These are phyloP conservation scores for Drosophila nebulosa DNA, from an alignment of 1,140 invertebrate genomes.

Conservation along the genomic window DNA sequence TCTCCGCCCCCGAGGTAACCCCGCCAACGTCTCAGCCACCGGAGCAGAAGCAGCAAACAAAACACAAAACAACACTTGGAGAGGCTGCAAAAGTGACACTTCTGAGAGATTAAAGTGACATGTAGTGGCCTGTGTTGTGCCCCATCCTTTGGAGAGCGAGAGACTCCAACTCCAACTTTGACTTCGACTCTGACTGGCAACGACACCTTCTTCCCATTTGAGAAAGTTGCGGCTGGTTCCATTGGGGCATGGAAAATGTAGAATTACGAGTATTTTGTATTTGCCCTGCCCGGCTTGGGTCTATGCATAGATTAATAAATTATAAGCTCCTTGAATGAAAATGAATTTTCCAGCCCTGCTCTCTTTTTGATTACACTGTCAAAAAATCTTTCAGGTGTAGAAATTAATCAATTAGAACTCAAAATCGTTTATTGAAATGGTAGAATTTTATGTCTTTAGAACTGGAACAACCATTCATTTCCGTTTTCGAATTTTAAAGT, in stretches of 20 bases:
- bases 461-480: no score
- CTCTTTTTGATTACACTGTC: conserved; percentile 40
- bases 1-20: conserved; percentile 5
- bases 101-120: conserved; percentile 77
- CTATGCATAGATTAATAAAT: conserved; percentile 78
- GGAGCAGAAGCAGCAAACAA: conserved; percentile 21
- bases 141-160: not conserved
- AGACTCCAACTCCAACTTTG: not conserved
- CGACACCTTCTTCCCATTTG: conserved; percentile 43
- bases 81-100: conserved; percentile 78
- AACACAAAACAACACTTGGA: conserved; percentile 63
- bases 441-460: no score
- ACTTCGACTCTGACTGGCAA: not conserved
- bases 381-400: conserved; percentile 12
- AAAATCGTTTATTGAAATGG: no score
- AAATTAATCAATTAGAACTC: not conserved
- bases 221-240: conserved; percentile 42
- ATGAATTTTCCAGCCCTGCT: not conserved
- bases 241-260: conserved; percentile 8
- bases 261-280: conserved; percentile 37
- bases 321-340: conserved; percentile 55
- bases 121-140: conserved; percentile 55
- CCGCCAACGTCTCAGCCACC: not conserved
- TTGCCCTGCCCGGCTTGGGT: conserved; percentile 16
- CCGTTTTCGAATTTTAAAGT: no score